Evolutionary conservation across 2,888 invertebrate genomes (phyloP), one percentile per base, ranked within the genome.

Genomic region (Ptychoptera albimana): DNA sequence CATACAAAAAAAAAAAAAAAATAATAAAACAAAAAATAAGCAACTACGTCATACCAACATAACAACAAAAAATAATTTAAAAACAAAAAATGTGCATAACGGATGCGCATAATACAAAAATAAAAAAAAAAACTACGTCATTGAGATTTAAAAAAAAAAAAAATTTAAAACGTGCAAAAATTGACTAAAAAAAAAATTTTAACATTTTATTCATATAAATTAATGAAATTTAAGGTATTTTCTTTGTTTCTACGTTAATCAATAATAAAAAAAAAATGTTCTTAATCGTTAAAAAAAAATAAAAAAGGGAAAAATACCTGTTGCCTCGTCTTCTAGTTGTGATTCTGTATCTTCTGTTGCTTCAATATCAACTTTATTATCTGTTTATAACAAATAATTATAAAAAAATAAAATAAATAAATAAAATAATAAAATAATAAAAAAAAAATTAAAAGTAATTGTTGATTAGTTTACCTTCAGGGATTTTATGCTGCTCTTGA

Each of bases 331-430:
- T 43, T 47, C 44, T 14, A 35, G 38, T 23, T 41, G 39, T 35
- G 43, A 39, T 32, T 35, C 39, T 61, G 69, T 69, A 41, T 66
- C 65, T 52, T 68, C 67, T 47, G 69, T 70, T 43, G 58, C 60
- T 63, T 61, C 62, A 58, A 60, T 63, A 23, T 50, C 47, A 61
- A 67, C 66, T 60, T 64, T 61, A 57, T 61, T 64, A 60, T 63
- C 61, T 56, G 60, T 65, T 35, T 32, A 10, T 37, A 39, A 7
- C 14, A 23, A 23, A 34, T 15, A 31, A 35, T 9, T 11, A 34
- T 42, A 43, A 8, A 39, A 43, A 43, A 44, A 16, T 12, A 44
- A 48, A 47, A 38, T 43, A 13, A 44, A 29, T 42, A 43, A 48
- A 44, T 36, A 35, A 13, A 45, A 48, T 47, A 47, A 46, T 44